Conservation (phyloP, 2,797 vertebrate genomes). For the Sebastes glaucus region DNA sequence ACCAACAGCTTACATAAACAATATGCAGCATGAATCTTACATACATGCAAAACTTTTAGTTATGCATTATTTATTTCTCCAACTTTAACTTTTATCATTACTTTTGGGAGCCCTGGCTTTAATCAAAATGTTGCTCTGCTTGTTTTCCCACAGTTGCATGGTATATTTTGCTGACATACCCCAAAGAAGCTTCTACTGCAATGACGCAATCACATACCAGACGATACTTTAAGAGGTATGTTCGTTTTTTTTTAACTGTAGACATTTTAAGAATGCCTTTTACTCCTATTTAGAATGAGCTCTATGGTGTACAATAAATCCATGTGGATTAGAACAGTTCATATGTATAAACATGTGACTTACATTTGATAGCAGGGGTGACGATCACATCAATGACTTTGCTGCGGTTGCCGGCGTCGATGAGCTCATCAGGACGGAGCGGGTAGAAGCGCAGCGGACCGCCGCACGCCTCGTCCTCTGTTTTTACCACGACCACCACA, state of each 20-base stretch:
- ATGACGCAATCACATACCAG: background rate
- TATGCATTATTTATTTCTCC: background rate
- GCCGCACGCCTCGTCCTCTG: constrained; percentile 93
- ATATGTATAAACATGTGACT: constrained; percentile 51
- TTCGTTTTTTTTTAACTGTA: background rate
- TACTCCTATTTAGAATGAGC: background rate
- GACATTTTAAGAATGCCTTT: background rate
- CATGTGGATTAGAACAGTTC: background rate
- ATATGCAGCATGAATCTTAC: background rate
- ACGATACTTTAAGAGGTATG: background rate
- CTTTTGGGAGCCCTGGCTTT: background rate
- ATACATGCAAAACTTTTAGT: background rate
- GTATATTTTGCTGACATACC: background rate
- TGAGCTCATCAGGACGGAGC: constrained; percentile 86
- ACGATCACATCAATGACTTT: constrained; percentile 91
- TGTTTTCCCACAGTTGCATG: background rate
- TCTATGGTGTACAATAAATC: background rate
- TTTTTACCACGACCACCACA: constrained; percentile 97
- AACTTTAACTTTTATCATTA: background rate
- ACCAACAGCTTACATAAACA: background rate
- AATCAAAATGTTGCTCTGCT: background rate
- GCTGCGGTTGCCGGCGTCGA: constrained; percentile 91
- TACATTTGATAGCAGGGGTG: constrained; percentile 89
- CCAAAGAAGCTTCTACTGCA: background rate
- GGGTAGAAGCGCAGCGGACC: constrained; percentile 92